phyloP scores from a whole-genome alignment of 2,888 invertebrate genomes.

The Chelonus formosanus region DNA sequence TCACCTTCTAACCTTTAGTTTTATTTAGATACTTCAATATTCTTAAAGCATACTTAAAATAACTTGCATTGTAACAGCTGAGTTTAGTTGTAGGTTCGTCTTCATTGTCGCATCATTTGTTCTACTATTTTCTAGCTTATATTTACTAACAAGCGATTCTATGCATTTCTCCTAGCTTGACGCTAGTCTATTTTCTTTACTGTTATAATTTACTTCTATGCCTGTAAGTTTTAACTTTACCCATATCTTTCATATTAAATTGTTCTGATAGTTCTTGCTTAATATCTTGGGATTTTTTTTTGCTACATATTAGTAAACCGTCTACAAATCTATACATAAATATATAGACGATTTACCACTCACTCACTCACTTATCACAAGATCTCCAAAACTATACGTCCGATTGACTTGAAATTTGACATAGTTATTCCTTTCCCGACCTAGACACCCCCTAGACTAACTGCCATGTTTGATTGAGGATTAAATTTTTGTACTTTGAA shows the following conservation, averaged over 20 bases:
- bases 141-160: not conserved
- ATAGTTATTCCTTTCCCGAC: no score
- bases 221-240: constrained; percentile 10
- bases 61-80: not conserved
- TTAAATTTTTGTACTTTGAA: constrained; percentile 7
- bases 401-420: no score
- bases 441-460: not conserved
- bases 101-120: not conserved
- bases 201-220: constrained; percentile 11
- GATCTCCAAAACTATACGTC: constrained; percentile 10
- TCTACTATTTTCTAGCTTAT: not conserved
- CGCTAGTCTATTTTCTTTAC: not conserved
- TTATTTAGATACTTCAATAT: constrained; percentile 11
- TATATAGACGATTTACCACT: not conserved
- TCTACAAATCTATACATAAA: constrained; percentile 10
- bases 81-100: not conserved
- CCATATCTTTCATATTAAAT: constrained; percentile 21
- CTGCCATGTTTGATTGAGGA: constrained; percentile 15
- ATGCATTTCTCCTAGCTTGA: not conserved
- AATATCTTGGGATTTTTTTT: not conserved
- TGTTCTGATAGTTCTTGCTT: not conserved
- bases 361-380: no score
- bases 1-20: constrained; percentile 1
- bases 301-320: constrained; percentile 9
- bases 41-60: constrained; percentile 17